Percentiles rank a stretch among this genome's conserved stretches.
Conservation (phyloP, 37 sponge, comb jelly and placozoan species). For the Geodia barretti region DNA sequence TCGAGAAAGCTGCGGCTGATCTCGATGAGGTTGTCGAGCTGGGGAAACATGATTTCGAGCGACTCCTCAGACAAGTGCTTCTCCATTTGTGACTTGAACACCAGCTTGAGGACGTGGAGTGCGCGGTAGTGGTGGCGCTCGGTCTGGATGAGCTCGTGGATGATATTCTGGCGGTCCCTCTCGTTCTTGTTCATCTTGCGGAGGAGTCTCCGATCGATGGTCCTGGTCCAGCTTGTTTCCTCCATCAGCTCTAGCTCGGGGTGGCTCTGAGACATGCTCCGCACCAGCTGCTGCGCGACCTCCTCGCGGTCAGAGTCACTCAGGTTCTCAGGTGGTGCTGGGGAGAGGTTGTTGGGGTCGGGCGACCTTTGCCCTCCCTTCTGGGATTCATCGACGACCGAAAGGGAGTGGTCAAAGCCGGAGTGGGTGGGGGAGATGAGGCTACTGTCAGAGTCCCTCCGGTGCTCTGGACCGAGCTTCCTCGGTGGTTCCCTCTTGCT, state of each 20-base stretch:
- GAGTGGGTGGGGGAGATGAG: neutral
- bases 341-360: neutral
- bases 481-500: neutral
- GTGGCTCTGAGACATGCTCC: neutral
- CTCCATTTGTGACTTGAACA: conserved; percentile 32
- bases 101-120: conserved; percentile 57
- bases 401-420: neutral
- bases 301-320: conserved; percentile 41
- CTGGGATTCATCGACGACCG: neutral
- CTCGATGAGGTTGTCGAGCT: conserved; percentile 52
- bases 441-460: neutral
- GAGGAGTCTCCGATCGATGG: conserved; percentile 40
- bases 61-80: conserved; percentile 32
- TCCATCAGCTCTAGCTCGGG: conserved; percentile 43
- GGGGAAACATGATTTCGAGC: conserved; percentile 58
- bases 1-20: conserved; percentile 52
- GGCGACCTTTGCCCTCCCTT: neutral
- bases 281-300: neutral
- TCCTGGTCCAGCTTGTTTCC: conserved; percentile 56
- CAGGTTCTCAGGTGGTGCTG: neutral
- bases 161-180: conserved; percentile 64
- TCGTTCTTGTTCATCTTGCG: conserved; percentile 58
- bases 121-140: conserved; percentile 50
- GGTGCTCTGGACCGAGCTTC: neutral
- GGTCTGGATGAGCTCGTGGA: conserved; percentile 71